Conservation (phyloP, 2,797 vertebrate species). For the Ammospiza maritima region DNA sequence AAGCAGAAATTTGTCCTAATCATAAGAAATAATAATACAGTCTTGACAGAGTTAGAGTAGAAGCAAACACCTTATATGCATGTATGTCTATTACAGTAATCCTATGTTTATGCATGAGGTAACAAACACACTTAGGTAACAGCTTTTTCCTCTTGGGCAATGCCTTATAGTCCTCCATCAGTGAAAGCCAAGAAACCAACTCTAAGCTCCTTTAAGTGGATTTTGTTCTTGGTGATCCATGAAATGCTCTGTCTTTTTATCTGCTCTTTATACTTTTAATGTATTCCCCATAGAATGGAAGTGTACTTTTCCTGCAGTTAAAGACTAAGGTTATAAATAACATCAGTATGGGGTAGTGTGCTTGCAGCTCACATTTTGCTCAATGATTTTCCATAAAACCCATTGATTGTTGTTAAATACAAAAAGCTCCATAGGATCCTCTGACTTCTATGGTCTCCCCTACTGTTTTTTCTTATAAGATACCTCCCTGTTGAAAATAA, state of each 20-base stretch:
- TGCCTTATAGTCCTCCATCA: conserved; percentile 80
- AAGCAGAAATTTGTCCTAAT: conserved; percentile 16
- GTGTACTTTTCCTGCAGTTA: conserved; percentile 89
- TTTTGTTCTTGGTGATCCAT: conserved; percentile 94
- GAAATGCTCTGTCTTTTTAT: conserved; percentile 94
- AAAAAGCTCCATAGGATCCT: conserved; percentile 87
- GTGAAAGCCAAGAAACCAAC: conserved; percentile 85
- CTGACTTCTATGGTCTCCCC: conserved; percentile 84
- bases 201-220: conserved; percentile 93
- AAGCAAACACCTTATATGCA: conserved; percentile 26
- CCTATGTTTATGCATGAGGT: conserved; percentile 82
- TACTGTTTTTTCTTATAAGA: conserved; percentile 87
- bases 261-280: conserved; percentile 95
- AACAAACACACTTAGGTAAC: conserved; percentile 81
- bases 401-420: conserved; percentile 88
- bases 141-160: conserved; percentile 84
- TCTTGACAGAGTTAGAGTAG: conserved; percentile 68
- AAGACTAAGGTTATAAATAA: conserved; percentile 93
- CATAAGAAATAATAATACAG: conserved; percentile 29
- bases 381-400: conserved; percentile 87
- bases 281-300: conserved; percentile 89
- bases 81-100: conserved; percentile 76
- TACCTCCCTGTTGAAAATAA: conserved; percentile 87
- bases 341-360: conserved; percentile 85
- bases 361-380: conserved; percentile 85